Evolutionary conservation across 2,888 invertebrate species (phyloP), one percentile per base, ranked within the genome.

Genomic region (Thymelicus lineola): DNA sequence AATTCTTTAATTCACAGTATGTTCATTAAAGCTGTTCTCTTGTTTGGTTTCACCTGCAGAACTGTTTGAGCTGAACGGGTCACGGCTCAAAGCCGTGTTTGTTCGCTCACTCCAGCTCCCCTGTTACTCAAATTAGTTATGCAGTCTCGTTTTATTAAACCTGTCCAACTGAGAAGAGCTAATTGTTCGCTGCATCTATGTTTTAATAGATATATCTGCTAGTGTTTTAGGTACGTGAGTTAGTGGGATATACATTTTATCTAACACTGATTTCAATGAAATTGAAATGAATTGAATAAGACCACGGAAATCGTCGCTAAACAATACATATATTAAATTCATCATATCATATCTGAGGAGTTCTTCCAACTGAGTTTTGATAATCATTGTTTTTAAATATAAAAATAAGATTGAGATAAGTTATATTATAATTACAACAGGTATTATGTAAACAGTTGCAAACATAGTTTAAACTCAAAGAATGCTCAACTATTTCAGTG

Each of bases 1-100:
- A 78, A 79, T 79, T 75, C 76, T 76, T 76, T 78, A 80, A 80
- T 80, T 78, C 76, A 72, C 70, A 73, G 73, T 72, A 74, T 76
- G 77, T 79, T 79, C 76, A 78, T 81, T 78, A 79, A 77, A 78
- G 74, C 74, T 73, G 67, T 70, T 58, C 70, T 42, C 67, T 63
- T 69, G 63, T 69, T 72, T 73, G 67, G 69, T 72, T 71, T 67
- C 71, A 73, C 71, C 75, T 75, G 75, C 75, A 74, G 75, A 72
- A 66, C 69, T 77, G 76, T 80, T 79, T 77, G 77, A 78, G 57
- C 69, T 63, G 57, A 69, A 69, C 69, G 48, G 63, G 69, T 63
- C 69, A 69, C 15, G 57, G 63, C 63, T 63, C 69, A 69, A 69
- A 69, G 63, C 46, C 63, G 12, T 69, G 63, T 63, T 69, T 69